Base-by-base conservation (phyloP, 2,888 invertebrate species). In the Cheilosia impressa region DNA sequence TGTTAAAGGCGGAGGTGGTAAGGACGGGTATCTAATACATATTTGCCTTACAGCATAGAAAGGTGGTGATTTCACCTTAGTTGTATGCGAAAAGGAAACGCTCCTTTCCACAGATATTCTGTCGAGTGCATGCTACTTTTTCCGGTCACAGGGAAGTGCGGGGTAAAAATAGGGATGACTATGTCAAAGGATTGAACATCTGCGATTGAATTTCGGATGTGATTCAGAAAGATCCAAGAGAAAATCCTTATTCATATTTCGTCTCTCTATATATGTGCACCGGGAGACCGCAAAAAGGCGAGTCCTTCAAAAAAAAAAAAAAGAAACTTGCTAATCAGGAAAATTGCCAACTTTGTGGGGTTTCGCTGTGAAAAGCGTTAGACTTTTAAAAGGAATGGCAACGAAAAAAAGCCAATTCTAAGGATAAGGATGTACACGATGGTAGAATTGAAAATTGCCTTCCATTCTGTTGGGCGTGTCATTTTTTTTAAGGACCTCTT, bases 261-360 rank as follows among this genome's bases (percentile, higher is more conserved):
- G 72, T 68, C 60, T 62, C 60, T 62, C 69, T 68, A 60, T 41
- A 65, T 45, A 13, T 27, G 47, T 24, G 31, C 58, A 3, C 17
- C 31, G 7, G 15, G 13, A n/a, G 52, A 71, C 41, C 41, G 69
- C 75, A 60, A 75, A 38, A 81, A 66, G 68, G 66, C 57, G 2
- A 73, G 52, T 78, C 65, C 52, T 63, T 45, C 10, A 17, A 34
- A 10, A 50, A 27, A 52, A 15, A 15, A 24, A 45, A 15, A 6
- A 52, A 45, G 17, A 71, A 57, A 38, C 43, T 65, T 53, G 63
- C 83, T 83, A 83, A 83, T 83, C 83, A 83, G 68, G 78, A 72
- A 83, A 83, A 83, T 83, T 83, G 78, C 68, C 78, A 83, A 83
- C 73, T 83, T 78, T 68, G 68, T 78, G 57, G 34, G 73, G 73